phyloP scores from a whole-genome alignment of 2,888 invertebrate genomes.

The Macrosiphum euphorbiae region DNA sequence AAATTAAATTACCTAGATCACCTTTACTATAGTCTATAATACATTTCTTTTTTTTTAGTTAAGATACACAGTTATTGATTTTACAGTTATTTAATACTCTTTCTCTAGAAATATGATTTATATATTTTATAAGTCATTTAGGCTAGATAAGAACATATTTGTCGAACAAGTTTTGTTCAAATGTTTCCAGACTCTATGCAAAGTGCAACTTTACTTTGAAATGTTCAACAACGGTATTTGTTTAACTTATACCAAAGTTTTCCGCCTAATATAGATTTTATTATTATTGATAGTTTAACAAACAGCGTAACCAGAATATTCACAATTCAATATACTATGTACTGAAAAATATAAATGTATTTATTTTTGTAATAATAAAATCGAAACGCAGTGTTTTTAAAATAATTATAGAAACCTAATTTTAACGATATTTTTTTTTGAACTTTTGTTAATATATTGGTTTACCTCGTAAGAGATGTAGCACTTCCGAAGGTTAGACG shows the following conservation, averaged over 20 bases:
- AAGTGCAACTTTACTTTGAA: background rate
- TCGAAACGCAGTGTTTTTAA: background rate
- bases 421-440: background rate
- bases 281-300: background rate
- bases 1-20: too few relatives aligned
- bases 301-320: background rate
- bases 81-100: too few relatives aligned
- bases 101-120: too few relatives aligned
- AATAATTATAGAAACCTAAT: background rate
- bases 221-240: background rate
- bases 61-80: too few relatives aligned
- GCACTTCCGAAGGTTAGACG: background rate
- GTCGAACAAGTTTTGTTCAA: background rate
- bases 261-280: background rate
- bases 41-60: too few relatives aligned
- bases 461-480: conserved; percentile 25
- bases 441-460: background rate
- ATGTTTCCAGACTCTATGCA: background rate
- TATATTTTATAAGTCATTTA: too few relatives aligned
- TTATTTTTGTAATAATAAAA: background rate
- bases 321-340: background rate
- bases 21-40: too few relatives aligned
- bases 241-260: background rate
- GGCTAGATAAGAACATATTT: background rate
- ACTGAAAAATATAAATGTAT: background rate